These are phyloP conservation scores for Eristalinus sepulchralis DNA, from an alignment of 2,888 invertebrate genomes.

Conservation along the genomic window DNA sequence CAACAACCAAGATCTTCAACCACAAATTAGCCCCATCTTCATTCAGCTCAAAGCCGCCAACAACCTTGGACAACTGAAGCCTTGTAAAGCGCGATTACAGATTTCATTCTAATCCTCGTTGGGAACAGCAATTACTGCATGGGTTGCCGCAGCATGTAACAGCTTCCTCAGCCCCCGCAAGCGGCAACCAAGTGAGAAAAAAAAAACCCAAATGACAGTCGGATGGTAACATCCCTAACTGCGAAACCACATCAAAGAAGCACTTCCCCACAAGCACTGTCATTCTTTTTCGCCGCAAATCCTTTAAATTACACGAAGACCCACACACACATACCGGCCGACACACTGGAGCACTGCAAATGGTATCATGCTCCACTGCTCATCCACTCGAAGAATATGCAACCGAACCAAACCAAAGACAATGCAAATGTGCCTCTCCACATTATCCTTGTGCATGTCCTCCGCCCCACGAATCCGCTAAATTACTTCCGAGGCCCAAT, in stretches of 20 bases:
- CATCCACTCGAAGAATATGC: constrained; percentile 40
- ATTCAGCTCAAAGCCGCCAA: too few species aligned
- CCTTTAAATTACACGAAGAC: constrained; percentile 24
- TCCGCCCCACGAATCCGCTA: constrained; percentile 17
- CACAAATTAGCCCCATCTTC: too few species aligned
- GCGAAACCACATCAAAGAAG: constrained; percentile 14
- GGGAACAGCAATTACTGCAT: neutral
- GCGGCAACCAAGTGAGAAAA: constrained; percentile 20
- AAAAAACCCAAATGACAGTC: neutral
- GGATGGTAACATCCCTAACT: constrained; percentile 38
- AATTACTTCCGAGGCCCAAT: constrained; percentile 43
- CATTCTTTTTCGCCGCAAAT: constrained; percentile 27
- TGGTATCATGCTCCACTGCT: constrained; percentile 21
- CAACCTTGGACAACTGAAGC: too few species aligned
- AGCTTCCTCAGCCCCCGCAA: neutral
- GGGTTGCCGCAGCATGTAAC: neutral
- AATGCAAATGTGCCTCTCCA: constrained; percentile 27
- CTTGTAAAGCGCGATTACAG: too few species aligned
- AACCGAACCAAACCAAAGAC: constrained; percentile 18
- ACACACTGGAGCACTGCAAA: neutral
- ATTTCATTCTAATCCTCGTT: neutral
- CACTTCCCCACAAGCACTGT: neutral
- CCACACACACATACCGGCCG: neutral
- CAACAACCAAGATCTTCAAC: too few species aligned
- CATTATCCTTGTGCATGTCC: constrained; percentile 25